phyloP scores from a whole-genome alignment of 2,888 invertebrate genomes.

The Troides aeacus region DNA sequence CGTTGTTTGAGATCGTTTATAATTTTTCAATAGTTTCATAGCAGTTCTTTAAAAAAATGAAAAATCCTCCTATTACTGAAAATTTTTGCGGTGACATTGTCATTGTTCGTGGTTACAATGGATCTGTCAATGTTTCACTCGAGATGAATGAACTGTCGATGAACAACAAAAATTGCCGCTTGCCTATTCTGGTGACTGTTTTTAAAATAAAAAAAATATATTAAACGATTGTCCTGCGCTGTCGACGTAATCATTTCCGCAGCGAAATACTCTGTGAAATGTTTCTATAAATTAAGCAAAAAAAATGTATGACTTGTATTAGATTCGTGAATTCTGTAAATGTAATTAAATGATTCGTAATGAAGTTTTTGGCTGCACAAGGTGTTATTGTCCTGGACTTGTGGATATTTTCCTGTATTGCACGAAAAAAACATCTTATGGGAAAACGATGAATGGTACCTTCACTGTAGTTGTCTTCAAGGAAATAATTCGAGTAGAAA shows the following conservation, averaged over 20 bases:
- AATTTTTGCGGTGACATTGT: conserved; percentile 53
- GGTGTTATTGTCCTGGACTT: too few relatives aligned
- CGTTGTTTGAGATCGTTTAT: not conserved
- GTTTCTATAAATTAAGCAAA: not conserved
- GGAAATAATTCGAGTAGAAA: not conserved
- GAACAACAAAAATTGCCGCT: conserved; percentile 48
- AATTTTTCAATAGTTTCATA: not conserved
- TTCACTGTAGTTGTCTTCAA: not conserved
- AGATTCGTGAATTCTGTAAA: too few relatives aligned
- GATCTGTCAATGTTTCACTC: conserved; percentile 72
- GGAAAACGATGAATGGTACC: not conserved
- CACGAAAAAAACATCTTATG: too few relatives aligned
- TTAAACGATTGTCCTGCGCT: conserved; percentile 12
- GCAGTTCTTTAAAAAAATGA: conserved; percentile 25
- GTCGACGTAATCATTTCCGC: conserved; percentile 4
- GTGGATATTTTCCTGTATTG: too few relatives aligned
- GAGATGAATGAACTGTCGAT: conserved; percentile 67
- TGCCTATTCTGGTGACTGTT: conserved; percentile 35
- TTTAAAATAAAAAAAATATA: conserved; percentile 31
- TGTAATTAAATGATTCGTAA: too few relatives aligned
- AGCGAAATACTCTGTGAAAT: not conserved
- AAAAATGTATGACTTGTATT: too few relatives aligned
- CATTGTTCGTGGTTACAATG: conserved; percentile 70
- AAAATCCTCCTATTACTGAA: conserved; percentile 44
- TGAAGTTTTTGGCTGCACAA: too few relatives aligned